phyloP scores from a whole-genome alignment of 2,113 vertebrate species.

The Ailurus styani region DNA sequence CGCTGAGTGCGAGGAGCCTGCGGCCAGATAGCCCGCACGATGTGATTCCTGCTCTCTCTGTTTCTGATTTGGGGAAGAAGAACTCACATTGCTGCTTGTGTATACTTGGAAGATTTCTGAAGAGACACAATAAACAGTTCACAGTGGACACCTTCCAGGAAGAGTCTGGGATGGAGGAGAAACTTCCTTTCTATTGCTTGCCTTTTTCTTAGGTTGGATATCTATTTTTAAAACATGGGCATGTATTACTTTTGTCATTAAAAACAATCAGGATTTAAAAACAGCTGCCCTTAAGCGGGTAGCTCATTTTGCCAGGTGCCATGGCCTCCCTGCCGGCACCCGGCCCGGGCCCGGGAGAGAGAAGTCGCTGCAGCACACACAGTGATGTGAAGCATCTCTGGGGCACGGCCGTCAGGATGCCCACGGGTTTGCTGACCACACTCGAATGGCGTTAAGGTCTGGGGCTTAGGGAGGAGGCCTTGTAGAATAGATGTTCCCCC shows the following conservation, averaged over 20 bases:
- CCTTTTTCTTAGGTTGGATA: background rate
- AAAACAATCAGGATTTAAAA: background rate
- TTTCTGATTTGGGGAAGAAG: background rate
- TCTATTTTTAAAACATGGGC: background rate
- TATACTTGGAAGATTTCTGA: background rate
- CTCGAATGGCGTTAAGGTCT: accelerated
- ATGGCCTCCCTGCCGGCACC: background rate
- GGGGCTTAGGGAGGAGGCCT: background rate
- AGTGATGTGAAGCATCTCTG: accelerated
- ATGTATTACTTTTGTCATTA: background rate
- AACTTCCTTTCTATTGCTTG: background rate
- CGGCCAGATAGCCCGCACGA: accelerated
- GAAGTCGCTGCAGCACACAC: background rate
- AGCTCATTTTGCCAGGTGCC: background rate
- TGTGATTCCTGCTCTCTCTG: background rate
- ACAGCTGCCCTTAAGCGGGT: background rate
- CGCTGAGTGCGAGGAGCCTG: accelerated
- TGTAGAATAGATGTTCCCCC: background rate
- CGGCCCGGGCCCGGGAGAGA: background rate
- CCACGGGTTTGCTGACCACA: background rate
- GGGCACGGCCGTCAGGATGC: accelerated
- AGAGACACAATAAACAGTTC: background rate
- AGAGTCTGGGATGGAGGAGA: background rate
- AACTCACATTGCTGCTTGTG: background rate
- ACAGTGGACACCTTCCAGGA: background rate